A percentile compares a stretch with the other conserved stretches of the same genome.
These are phyloP conservation scores for Tigriopus japonicus DNA, from an alignment of 1,140 invertebrate species.

Conservation along the genomic window DNA sequence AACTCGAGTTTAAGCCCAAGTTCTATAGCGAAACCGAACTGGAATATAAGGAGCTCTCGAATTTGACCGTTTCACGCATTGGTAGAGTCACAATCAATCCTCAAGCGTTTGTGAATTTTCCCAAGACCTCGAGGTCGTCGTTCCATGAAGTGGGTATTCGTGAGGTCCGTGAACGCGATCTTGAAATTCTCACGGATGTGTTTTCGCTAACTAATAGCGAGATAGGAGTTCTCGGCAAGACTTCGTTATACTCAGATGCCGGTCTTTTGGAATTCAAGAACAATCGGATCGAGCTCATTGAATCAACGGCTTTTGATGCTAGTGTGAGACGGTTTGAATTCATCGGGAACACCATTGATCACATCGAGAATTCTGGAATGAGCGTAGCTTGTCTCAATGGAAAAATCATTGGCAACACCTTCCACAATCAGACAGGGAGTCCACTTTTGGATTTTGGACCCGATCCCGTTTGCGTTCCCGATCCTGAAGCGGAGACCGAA, in stretches of 20 bases:
- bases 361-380: background rate
- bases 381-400: background rate
- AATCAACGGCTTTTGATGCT: slow-evolving; percentile 1
- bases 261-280: background rate
- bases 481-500: background rate
- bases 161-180: too few species aligned
- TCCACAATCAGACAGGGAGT: background rate
- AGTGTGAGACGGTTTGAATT: background rate
- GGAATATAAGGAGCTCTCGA: too few species aligned
- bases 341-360: background rate
- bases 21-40: too few species aligned
- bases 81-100: too few species aligned
- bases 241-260: background rate
- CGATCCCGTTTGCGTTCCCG: background rate
- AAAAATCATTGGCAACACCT: background rate
- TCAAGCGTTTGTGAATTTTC: too few species aligned
- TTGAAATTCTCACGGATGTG: too few species aligned
- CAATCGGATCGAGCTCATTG: background rate
- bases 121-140: too few species aligned
- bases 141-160: too few species aligned
- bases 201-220: background rate
- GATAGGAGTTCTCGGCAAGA: background rate
- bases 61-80: too few species aligned
- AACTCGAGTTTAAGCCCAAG: too few species aligned
- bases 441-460: slow-evolving; percentile 1